These are phyloP conservation scores for Enteromius mattozi DNA, from an alignment of 2,797 vertebrate species.

Conservation along the genomic window DNA sequence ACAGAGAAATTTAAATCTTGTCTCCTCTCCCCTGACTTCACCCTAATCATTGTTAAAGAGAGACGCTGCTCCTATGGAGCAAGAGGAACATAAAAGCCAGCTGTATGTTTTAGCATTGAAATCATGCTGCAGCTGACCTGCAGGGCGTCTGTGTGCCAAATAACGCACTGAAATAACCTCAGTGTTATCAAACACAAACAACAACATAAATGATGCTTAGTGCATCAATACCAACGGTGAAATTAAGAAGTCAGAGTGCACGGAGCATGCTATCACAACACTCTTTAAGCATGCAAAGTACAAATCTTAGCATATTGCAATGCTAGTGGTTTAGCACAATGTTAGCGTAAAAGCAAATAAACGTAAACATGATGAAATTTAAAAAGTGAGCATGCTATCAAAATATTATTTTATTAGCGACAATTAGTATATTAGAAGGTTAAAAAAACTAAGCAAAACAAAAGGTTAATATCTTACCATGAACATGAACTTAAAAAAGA, in stretches of 20 bases:
- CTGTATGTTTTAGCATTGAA: slow-evolving; percentile 9
- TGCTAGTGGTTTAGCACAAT: not conserved
- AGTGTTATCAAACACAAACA: slow-evolving; percentile 19
- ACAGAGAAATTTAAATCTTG: slow-evolving; percentile 75
- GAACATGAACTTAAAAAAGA: too few relatives aligned
- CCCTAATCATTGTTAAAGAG: slow-evolving; percentile 56
- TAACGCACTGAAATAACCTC: slow-evolving; percentile 10
- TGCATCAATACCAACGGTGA: not conserved
- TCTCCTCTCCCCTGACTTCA: slow-evolving; percentile 78
- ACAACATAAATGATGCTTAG: not conserved
- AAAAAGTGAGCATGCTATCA: not conserved
- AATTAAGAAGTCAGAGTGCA: slow-evolving; percentile 5
- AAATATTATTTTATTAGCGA: not conserved
- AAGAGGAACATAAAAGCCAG: slow-evolving; percentile 29
- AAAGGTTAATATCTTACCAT: not conserved
- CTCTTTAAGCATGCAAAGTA: not conserved
- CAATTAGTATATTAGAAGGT: not conserved
- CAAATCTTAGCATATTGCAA: not conserved
- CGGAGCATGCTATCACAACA: not conserved
- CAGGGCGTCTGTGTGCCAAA: slow-evolving; percentile 30
- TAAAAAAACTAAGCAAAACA: not conserved
- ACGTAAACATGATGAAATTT: not conserved
- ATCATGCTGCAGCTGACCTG: slow-evolving; percentile 20
- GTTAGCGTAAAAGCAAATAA: not conserved
- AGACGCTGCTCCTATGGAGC: slow-evolving; percentile 15